Percentiles rank a stretch among this genome's conserved stretches.
Conservation (phyloP, 37 sponge, comb jelly and placozoan species). For the Mnemiopsis leidyi region DNA sequence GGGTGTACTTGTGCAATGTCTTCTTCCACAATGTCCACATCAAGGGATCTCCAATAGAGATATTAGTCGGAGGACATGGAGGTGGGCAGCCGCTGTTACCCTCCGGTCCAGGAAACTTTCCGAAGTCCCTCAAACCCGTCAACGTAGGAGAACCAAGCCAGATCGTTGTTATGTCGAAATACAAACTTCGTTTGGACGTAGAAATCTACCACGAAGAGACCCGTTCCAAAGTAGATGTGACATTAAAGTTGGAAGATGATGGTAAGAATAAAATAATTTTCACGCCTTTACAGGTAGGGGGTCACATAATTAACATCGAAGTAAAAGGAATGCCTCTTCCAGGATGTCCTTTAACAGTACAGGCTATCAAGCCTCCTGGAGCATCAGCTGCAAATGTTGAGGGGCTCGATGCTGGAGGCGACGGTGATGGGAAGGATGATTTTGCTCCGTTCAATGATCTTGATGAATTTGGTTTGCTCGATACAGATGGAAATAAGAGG, state of each 20-base stretch:
- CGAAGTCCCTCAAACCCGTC: constrained; percentile 2
- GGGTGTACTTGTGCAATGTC: constrained; percentile 7
- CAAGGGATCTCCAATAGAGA: constrained; percentile 14
- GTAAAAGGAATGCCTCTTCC: background rate
- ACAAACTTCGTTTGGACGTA: constrained; percentile 1
- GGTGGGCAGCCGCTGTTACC: background rate
- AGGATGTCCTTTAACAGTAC: constrained; percentile 8
- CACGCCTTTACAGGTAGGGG: background rate
- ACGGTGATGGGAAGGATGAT: background rate
- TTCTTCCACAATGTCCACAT: constrained; percentile 20
- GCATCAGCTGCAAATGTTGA: background rate
- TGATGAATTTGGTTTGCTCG: background rate
- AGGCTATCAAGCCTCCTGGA: background rate
- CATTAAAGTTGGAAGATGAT: background rate
- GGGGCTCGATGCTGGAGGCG: background rate
- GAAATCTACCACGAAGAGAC: background rate
- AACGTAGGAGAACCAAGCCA: background rate
- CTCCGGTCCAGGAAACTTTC: background rate
- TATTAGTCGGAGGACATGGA: background rate
- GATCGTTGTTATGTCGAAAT: background rate
- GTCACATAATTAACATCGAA: background rate
- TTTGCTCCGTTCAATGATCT: background rate
- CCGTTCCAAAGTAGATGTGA: background rate
- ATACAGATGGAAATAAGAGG: background rate
- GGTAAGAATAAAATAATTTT: background rate